Evolutionary conservation across 2,888 invertebrate species (phyloP).

Genomic region (Malacosoma neustria): DNA sequence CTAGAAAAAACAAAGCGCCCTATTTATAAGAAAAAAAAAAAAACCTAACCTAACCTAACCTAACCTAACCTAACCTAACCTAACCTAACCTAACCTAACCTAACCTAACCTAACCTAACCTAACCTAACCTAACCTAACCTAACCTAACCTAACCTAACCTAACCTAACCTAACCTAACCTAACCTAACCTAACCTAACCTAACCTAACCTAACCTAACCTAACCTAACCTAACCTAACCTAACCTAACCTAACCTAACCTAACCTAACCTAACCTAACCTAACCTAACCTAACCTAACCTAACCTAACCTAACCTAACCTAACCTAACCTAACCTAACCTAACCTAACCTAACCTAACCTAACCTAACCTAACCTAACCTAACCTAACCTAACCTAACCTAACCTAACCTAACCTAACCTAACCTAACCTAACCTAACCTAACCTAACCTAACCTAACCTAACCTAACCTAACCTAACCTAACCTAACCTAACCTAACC

Average conservation of each 20-base stretch:
- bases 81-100: conserved; percentile 5
- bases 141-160: conserved; percentile 9
- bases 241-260: conserved; percentile 8
- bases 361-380: conserved; percentile 14
- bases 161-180: conserved; percentile 9
- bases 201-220: conserved; percentile 3
- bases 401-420: conserved; percentile 13
- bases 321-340: conserved; percentile 13
- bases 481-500: conserved; percentile 10
- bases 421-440: conserved; percentile 12
- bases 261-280: conserved; percentile 9
- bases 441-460: conserved; percentile 11
- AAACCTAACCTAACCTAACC: conserved; percentile 3
- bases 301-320: conserved; percentile 10
- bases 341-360: conserved; percentile 14
- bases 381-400: conserved; percentile 14
- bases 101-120: conserved; percentile 1
- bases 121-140: conserved; percentile 8
- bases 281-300: conserved; percentile 6
- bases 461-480: conserved; percentile 13
- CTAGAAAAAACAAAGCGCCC: too few relatives aligned
- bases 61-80: conserved; percentile 6
- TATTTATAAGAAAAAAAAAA: too few relatives aligned
- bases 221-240: conserved; percentile 9
- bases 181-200: conserved; percentile 5